Conservation (phyloP, 2,888 invertebrate genomes). For the Hedychridium roseum region DNA sequence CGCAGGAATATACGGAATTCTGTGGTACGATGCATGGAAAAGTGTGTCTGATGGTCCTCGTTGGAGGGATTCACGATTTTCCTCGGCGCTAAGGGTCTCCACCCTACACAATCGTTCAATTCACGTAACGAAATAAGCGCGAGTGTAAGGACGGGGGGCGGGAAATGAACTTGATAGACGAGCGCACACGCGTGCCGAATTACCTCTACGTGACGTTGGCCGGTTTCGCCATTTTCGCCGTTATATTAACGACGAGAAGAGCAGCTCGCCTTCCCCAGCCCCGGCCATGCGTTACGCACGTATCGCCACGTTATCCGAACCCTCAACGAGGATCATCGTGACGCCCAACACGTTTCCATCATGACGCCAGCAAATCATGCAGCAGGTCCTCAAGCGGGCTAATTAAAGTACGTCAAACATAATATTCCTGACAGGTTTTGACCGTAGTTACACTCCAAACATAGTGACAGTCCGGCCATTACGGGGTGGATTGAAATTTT, state of each 20-base stretch:
- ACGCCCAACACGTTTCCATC: conserved; percentile 52
- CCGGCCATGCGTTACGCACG: conserved; percentile 32
- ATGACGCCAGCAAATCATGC: conserved; percentile 31
- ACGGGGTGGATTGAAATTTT: too few relatives aligned
- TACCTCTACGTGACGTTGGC: conserved; percentile 63
- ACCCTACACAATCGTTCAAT: conserved; percentile 20
- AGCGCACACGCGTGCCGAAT: conserved; percentile 61
- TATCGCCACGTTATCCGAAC: conserved; percentile 44
- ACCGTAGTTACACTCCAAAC: too few relatives aligned
- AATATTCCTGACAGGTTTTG: too few relatives aligned
- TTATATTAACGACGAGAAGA: conserved; percentile 60
- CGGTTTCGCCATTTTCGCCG: conserved; percentile 61
- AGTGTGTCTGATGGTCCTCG: too few relatives aligned
- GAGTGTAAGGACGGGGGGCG: conserved; percentile 41
- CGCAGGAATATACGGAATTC: too few relatives aligned
- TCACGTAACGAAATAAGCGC: conserved; percentile 37
- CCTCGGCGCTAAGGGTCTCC: neutral
- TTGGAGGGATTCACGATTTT: too few relatives aligned
- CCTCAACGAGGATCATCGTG: conserved; percentile 48
- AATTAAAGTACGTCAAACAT: conserved; percentile 40
- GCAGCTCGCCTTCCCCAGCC: conserved; percentile 37
- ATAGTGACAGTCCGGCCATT: too few relatives aligned
- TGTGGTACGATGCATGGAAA: too few relatives aligned
- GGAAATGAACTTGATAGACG: conserved; percentile 62
- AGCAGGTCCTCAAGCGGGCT: conserved; percentile 28